Percentiles rank a stretch among this genome's conserved stretches.
Conservation (phyloP, 2,888 invertebrate species). For the Perizoma flavofasciatum region DNA sequence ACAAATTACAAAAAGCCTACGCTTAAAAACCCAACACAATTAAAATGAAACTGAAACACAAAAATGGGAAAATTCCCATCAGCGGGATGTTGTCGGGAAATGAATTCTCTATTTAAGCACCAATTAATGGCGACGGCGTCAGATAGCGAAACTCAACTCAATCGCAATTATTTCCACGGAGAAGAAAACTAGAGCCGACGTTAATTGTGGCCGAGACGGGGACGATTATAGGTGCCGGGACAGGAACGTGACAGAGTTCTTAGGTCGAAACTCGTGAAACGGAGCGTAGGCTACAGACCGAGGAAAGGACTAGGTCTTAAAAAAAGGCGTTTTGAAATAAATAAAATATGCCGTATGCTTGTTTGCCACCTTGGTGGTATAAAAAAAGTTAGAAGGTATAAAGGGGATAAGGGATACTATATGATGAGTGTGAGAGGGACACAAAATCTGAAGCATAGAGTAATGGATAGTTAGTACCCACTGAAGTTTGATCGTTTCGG, state of each 20-base stretch:
- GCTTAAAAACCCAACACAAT: slow-evolving; percentile 29
- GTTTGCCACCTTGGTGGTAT: too few species aligned
- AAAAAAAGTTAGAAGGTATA: too few species aligned
- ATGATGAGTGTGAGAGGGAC: too few species aligned
- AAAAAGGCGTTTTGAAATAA: too few species aligned
- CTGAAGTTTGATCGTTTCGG: too few species aligned
- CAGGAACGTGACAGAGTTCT: slow-evolving; percentile 17
- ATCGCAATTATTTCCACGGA: slow-evolving; percentile 74
- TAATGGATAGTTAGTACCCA: too few species aligned
- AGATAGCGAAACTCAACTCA: slow-evolving; percentile 71
- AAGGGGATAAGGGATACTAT: too few species aligned
- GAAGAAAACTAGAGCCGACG: slow-evolving; percentile 69
- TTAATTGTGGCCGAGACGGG: slow-evolving; percentile 61
- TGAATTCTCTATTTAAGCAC: slow-evolving; percentile 71
- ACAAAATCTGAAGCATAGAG: too few species aligned
- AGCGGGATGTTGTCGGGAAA: slow-evolving; percentile 42
- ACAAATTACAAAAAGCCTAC: slow-evolving; percentile 14
- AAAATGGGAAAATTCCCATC: slow-evolving; percentile 37
- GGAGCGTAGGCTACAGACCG: too few species aligned
- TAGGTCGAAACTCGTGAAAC: not conserved
- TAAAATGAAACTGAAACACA: slow-evolving; percentile 35
- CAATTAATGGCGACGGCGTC: slow-evolving; percentile 67
- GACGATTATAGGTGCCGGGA: slow-evolving; percentile 19
- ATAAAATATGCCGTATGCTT: too few species aligned
- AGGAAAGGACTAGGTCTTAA: too few species aligned